Percentiles rank a stretch among this genome's conserved stretches.
phyloP scores from a whole-genome alignment of 2,888 invertebrate species.

The Cyclophora albipunctata region DNA sequence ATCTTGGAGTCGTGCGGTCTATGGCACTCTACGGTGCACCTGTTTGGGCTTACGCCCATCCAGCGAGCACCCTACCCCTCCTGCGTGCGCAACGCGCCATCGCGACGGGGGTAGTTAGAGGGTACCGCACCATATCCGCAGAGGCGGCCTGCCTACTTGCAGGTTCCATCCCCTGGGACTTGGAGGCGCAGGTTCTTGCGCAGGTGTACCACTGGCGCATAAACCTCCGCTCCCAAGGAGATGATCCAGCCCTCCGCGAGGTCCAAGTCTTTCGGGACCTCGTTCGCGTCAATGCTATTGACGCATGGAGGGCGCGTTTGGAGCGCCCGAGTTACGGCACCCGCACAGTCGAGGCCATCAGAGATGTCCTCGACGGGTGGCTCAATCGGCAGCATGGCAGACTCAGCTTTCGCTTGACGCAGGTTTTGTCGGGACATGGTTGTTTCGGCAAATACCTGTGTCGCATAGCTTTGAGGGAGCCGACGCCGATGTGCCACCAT shows the following conservation, averaged over 20 bases:
- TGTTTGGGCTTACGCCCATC: neutral
- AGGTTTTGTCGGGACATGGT: neutral
- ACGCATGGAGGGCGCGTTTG: neutral
- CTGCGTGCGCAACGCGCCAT: constrained; percentile 1
- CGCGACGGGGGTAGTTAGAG: neutral
- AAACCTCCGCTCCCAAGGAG: neutral
- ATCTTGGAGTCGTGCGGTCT: neutral
- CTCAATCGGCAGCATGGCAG: neutral
- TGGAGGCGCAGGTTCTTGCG: constrained; percentile 3
- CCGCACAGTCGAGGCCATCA: neutral
- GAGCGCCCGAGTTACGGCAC: neutral
- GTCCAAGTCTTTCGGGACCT: too few relatives aligned
- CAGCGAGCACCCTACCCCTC: too few relatives aligned
- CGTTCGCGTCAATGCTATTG: neutral
- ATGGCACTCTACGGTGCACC: constrained; percentile 2
- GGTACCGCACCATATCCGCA: constrained; percentile 5
- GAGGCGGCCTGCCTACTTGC: constrained; percentile 5
- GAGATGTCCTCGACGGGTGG: neutral
- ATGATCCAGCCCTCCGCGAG: neutral
- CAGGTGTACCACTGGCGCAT: neutral
- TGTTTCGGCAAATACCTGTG: constrained; percentile 2
- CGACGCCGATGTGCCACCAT: neutral
- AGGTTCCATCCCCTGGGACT: constrained; percentile 5
- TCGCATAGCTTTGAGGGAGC: constrained; percentile 1
- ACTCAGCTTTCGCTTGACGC: neutral